Evolutionary conservation across 2,113 vertebrate genomes (phyloP), one percentile per base, ranked within the genome.

Genomic region (Callipepla squamata): DNA sequence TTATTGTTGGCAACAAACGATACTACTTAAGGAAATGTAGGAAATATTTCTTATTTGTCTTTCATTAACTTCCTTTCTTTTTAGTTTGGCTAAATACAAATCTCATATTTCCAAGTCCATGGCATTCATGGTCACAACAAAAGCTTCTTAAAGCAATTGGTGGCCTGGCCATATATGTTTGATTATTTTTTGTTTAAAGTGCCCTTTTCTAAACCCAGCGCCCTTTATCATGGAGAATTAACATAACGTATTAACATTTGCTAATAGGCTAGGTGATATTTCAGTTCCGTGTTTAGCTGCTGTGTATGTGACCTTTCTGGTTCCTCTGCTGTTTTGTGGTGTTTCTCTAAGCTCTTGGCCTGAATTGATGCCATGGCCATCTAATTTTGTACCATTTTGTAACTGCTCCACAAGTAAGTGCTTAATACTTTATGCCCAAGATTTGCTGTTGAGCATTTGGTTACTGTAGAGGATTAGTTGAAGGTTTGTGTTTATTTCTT

Each of bases 211-310:
- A 92, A 94, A 75, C 19, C 18, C 2, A 28, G 1, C 62, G 51
- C 11, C 69, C 69, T 90, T 85, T 86, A 42, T 36, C 25, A 62
- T 47, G 30, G 63, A 85, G 51, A 83, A 92, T 94, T 94, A 90
- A 75, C 9, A 13, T 23, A 61, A 42, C 69, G n/a, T 58, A 85
- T 87, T 91, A 91, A 76, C 42, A 93, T 94, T 95, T 94, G 30
- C 73, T 94, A 89, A 95, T 85, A 86, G 93, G 78, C 85, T 94
- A 83, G 50, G 53, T 93, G 78, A 47, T 95, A 94, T 95, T 94
- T 94, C 62, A 79, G 57, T 51, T 12, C 58, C 50, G 45, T 77
- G 53, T 85, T 94, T 57, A 84, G 62, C 76, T 67, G 63, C 38
- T 88, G 45, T 72, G 34, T 51, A 45, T 58, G 34, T 70, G 47